Evolutionary conservation across 2,888 invertebrate genomes (phyloP).

Genomic region (Shargacucullia verbasci): DNA sequence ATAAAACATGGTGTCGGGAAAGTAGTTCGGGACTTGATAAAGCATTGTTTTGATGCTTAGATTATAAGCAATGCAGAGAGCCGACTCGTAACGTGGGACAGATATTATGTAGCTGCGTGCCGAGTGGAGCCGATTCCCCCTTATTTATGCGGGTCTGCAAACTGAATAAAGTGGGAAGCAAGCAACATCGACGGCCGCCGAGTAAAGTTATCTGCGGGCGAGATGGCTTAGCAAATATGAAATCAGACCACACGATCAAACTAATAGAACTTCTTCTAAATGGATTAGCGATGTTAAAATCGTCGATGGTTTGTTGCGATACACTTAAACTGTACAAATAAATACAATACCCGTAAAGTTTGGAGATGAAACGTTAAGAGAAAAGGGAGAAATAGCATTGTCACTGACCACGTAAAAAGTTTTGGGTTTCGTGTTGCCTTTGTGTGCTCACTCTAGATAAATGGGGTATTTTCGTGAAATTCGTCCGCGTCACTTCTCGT

Average conservation of each 20-base stretch:
- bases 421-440: conserved; percentile 86
- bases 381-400: conserved; percentile 84
- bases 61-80: conserved; percentile 62
- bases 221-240: conserved; percentile 79
- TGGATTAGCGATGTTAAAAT: conserved; percentile 62
- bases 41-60: conserved; percentile 69
- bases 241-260: conserved; percentile 71
- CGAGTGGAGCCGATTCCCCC: conserved; percentile 65
- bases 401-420: conserved; percentile 88
- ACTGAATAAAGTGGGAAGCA: conserved; percentile 81
- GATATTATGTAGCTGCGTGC: conserved; percentile 69
- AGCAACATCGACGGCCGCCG: conserved; percentile 70
- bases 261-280: conserved; percentile 69
- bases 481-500: conserved; percentile 86
- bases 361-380: conserved; percentile 83
- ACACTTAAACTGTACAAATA: conserved; percentile 67
- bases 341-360: conserved; percentile 75
- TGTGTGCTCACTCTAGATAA: conserved; percentile 85
- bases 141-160: conserved; percentile 85
- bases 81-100: conserved; percentile 54
- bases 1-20: conserved; percentile 72
- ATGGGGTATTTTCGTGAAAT: conserved; percentile 87
- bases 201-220: conserved; percentile 83
- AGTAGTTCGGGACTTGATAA: conserved; percentile 64
- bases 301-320: conserved; percentile 60